Percentiles rank a stretch among this genome's conserved stretches.
phyloP scores from a whole-genome alignment of 2,797 vertebrate species.

The Notolepis coatsorum region DNA sequence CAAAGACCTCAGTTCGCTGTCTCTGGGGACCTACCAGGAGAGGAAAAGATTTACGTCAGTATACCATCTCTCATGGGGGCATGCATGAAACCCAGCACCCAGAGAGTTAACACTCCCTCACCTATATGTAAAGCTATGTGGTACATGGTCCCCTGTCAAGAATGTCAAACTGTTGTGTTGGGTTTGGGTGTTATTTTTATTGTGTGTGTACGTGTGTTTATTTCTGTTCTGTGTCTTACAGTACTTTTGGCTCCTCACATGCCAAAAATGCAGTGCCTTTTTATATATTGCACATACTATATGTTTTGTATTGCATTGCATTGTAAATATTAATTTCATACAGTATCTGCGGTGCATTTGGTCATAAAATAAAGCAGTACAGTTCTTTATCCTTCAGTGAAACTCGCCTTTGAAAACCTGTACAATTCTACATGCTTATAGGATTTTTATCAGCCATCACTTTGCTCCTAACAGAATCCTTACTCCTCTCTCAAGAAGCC shows the following conservation, averaged over 20 bases:
- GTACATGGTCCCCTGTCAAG: neutral
- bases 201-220: neutral
- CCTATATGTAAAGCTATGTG: slow-evolving; percentile 2
- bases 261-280: too few relatives aligned
- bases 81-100: slow-evolving; percentile 13
- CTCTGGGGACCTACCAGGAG: slow-evolving; percentile 12
- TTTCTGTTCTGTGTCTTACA: neutral
- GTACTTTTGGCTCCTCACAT: too few relatives aligned
- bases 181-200: neutral
- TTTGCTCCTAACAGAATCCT: slow-evolving; percentile 3
- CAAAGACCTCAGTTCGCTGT: slow-evolving; percentile 30
- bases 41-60: slow-evolving; percentile 17
- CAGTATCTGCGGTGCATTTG: neutral
- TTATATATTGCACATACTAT: too few relatives aligned
- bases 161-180: neutral
- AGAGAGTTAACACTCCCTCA: slow-evolving; percentile 1
- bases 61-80: slow-evolving; percentile 26
- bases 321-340: too few relatives aligned
- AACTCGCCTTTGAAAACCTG: neutral
- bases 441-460: neutral
- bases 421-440: neutral
- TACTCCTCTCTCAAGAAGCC: neutral
- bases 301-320: too few relatives aligned
- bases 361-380: neutral
- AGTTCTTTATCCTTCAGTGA: neutral